These are phyloP conservation scores for Gambusia yucatana DNA, from an alignment of 2,797 vertebrate genomes.

Conservation along the genomic window DNA sequence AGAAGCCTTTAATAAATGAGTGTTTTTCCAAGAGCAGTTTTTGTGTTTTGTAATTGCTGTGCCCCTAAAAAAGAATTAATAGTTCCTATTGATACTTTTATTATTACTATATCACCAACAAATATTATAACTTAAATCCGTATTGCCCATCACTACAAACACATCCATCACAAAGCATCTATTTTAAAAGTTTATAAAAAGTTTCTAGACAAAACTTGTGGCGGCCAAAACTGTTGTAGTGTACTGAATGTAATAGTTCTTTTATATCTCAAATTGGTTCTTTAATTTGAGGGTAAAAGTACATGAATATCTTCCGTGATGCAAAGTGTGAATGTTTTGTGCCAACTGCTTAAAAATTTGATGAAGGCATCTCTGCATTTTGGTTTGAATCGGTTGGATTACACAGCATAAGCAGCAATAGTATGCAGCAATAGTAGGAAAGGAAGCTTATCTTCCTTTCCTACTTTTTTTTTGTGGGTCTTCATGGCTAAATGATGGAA, in stretches of 20 bases:
- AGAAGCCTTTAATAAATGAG: too few species aligned
- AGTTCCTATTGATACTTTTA: too few species aligned
- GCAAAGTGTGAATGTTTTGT: conserved; percentile 21
- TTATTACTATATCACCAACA: too few species aligned
- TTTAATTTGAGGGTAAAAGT: background rate
- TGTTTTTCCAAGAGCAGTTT: too few species aligned
- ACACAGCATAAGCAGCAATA: background rate
- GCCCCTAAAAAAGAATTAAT: too few species aligned
- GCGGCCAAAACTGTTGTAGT: background rate
- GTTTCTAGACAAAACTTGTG: background rate
- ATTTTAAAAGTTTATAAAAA: background rate
- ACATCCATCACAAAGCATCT: too few species aligned
- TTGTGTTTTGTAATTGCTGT: too few species aligned
- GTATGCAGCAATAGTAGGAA: conserved; percentile 1
- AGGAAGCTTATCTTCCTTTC: background rate
- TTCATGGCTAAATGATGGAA: background rate
- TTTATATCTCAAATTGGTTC: background rate
- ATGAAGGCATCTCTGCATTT: conserved; percentile 33
- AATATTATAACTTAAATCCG: too few species aligned
- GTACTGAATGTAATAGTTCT: background rate
- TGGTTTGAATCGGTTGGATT: background rate
- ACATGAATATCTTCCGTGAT: conserved; percentile 14
- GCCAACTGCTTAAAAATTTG: conserved; percentile 32
- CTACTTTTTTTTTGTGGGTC: background rate
- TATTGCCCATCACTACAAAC: too few species aligned